Conservation (phyloP, 2,888 invertebrate genomes). For the Brachynemurus nebulosus region DNA sequence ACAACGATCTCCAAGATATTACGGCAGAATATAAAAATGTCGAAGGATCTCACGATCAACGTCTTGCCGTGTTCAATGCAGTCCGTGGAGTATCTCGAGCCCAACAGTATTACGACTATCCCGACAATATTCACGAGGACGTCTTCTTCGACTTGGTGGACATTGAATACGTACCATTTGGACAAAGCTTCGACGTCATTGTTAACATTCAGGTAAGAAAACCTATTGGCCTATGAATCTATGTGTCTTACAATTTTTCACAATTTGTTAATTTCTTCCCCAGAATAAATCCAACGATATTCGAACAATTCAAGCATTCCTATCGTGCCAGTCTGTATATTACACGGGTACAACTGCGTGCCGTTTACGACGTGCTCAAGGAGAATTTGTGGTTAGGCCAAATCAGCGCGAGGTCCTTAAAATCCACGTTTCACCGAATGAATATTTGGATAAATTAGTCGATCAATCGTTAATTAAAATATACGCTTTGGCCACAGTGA, state of each 20-base stretch:
- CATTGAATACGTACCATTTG: constrained; percentile 48
- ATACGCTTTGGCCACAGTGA: constrained; percentile 55
- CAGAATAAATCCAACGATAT: constrained; percentile 47
- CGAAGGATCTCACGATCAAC: constrained; percentile 48
- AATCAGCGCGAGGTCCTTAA: constrained; percentile 47
- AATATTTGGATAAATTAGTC: constrained; percentile 54
- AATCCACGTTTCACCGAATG: constrained; percentile 46
- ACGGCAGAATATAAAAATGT: constrained; percentile 49
- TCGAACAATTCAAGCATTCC: constrained; percentile 45
- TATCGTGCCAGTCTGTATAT: constrained; percentile 50
- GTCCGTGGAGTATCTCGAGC: constrained; percentile 46
- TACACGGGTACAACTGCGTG: constrained; percentile 54
- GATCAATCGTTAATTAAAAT: constrained; percentile 59
- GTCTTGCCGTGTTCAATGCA: constrained; percentile 51
- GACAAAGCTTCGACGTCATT: constrained; percentile 49
- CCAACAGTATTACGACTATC: constrained; percentile 45
- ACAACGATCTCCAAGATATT: constrained; percentile 49
- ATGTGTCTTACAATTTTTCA: no score
- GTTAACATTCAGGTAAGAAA: constrained; percentile 43
- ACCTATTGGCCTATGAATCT: not conserved
- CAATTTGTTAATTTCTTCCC: constrained; percentile 15
- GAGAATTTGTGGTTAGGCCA: constrained; percentile 44
- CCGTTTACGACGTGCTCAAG: constrained; percentile 45
- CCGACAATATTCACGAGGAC: constrained; percentile 43
- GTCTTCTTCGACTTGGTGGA: constrained; percentile 51